These are phyloP conservation scores for Pagrus major DNA, from an alignment of 2,113 vertebrate genomes.

Conservation along the genomic window DNA sequence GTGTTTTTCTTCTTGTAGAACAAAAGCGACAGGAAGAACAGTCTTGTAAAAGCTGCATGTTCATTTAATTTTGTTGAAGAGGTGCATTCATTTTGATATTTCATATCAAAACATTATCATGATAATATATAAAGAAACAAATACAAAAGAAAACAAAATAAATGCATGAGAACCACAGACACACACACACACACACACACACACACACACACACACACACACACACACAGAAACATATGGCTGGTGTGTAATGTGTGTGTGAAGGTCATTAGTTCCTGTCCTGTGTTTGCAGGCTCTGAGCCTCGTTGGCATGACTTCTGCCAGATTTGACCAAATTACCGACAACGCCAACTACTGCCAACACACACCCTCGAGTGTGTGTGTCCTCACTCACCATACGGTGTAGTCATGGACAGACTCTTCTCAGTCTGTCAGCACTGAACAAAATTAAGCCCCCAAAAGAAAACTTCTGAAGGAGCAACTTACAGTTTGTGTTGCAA, in stretches of 20 bases:
- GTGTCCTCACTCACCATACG: constrained; percentile 34
- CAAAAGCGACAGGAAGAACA: neutral
- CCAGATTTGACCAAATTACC: constrained; percentile 72
- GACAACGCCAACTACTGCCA: constrained; percentile 59
- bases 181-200: neutral
- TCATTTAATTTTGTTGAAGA: neutral
- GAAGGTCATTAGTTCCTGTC: constrained; percentile 77
- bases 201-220: constrained; percentile 14
- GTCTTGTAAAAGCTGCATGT: too few relatives aligned
- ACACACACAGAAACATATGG: constrained; percentile 58
- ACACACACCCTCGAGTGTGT: constrained; percentile 2
- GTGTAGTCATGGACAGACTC: constrained; percentile 1
- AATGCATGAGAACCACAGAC: neutral
- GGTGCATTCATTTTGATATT: neutral
- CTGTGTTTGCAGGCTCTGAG: constrained; percentile 56
- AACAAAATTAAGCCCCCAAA: neutral
- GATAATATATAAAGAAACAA: neutral
- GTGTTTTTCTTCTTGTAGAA: neutral
- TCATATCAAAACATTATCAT: neutral
- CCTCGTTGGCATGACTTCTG: constrained; percentile 61
- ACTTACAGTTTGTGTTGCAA: neutral
- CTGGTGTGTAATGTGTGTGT: constrained; percentile 48
- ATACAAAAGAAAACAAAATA: neutral
- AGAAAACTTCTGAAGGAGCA: neutral
- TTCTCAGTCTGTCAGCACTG: neutral